phyloP scores from a whole-genome alignment of 30 jellyfish, hydroid and myxozoan species.

The Clytia hemisphaerica region DNA sequence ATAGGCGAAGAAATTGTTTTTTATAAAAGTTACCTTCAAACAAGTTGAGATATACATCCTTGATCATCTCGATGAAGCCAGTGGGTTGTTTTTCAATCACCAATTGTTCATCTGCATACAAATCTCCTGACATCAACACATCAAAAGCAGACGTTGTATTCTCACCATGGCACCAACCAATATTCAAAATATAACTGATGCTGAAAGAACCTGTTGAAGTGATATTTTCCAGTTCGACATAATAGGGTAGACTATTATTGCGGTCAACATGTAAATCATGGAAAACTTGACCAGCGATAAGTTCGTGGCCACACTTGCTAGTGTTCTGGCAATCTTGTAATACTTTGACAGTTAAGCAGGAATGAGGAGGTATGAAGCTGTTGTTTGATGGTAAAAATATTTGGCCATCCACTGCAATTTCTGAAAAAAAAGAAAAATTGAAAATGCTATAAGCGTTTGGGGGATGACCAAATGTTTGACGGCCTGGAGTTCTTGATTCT shows the following conservation, averaged over 20 bases:
- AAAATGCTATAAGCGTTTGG: too few species aligned
- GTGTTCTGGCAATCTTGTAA: conserved; percentile 15
- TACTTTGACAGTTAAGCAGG: conserved; percentile 32
- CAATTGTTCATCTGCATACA: too few species aligned
- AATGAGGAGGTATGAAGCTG: neutral
- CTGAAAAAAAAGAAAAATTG: conserved; percentile 2
- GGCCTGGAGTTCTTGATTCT: too few species aligned
- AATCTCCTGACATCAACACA: too few species aligned
- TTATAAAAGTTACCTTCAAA: too few species aligned
- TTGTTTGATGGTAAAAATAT: conserved; percentile 18
- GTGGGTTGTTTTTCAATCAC: too few species aligned
- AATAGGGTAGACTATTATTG: conserved; percentile 13
- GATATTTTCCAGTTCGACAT: conserved; percentile 8
- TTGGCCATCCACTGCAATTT: conserved; percentile 19
- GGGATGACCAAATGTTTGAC: too few species aligned
- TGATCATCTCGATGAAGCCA: too few species aligned
- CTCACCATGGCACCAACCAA: conserved; percentile 30
- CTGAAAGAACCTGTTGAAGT: conserved; percentile 24
- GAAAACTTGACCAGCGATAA: conserved; percentile 19
- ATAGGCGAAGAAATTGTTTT: too few species aligned
- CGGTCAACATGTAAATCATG: conserved; percentile 1
- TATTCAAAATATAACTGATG: conserved; percentile 24
- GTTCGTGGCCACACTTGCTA: conserved; percentile 14
- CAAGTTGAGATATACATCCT: too few species aligned
- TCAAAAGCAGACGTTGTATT: too few species aligned